Conservation (phyloP, 2,113 vertebrate genomes). For the Proteles cristata region DNA sequence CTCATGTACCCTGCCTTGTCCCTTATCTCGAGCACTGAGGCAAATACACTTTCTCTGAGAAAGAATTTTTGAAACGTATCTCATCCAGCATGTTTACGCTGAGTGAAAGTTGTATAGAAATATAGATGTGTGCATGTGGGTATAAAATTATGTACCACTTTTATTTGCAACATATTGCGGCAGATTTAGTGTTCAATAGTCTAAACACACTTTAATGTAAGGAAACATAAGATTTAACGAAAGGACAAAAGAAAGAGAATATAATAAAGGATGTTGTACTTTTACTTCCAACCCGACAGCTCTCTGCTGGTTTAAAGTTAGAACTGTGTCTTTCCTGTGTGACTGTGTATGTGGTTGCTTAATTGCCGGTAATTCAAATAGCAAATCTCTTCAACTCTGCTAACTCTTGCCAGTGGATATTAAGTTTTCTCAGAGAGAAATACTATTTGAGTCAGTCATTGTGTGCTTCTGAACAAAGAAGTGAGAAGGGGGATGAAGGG, state of each 20-base stretch:
- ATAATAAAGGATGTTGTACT: background rate
- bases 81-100: background rate
- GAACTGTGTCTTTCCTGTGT: background rate
- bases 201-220: background rate
- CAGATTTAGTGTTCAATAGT: background rate
- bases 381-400: background rate
- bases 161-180: background rate
- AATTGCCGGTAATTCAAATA: background rate
- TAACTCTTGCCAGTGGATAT: background rate
- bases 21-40: background rate
- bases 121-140: too few species aligned
- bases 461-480: background rate
- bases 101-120: background rate
- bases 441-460: background rate
- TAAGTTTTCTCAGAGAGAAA: slow-evolving; percentile 45
- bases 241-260: background rate
- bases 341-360: background rate
- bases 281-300: background rate
- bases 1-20: background rate
- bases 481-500: background rate
- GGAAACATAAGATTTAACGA: background rate
- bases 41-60: background rate
- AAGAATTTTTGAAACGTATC: background rate
- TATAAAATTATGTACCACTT: background rate
- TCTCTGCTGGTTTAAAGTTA: background rate